Evolutionary conservation across 2,888 invertebrate species (phyloP), one percentile per base, ranked within the genome.

Genomic region (Microctonus hyperodae): DNA sequence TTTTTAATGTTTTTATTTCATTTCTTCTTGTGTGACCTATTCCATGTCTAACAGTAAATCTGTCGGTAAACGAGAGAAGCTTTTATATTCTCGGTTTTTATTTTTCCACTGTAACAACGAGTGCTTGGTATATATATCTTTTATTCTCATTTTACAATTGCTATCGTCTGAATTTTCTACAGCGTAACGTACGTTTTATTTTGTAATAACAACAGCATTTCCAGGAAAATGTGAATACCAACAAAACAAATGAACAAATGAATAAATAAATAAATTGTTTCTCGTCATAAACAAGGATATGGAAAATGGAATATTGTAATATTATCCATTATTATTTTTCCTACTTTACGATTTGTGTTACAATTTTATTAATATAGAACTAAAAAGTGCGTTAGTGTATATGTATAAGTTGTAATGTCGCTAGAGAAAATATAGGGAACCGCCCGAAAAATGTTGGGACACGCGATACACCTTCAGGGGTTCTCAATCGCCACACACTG

Each of bases 391-490:
- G 9, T 16, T 16, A 13, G 25, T 6, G 25, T 6, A 51, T 13
- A 51, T n/a, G 13, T 23, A 51, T 23, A 23, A 9, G 23, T 25
- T 51, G 11, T 11, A 22, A 23, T 25, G 25, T 51, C n/a, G 51
- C 51, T 6, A 51, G 23, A 23, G 20, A 5, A 44, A n/a, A 16
- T n/a, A 37, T n/a, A n/a, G 16, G 44, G 44, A 16, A 44, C 44
- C 44, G 44, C 16, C 16, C 50, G 3, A 35, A 61, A 61, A 51
- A 16, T 22, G 37, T 33, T 61, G 20, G 16, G 61, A 66, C 65
- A 66, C 61, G 61, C 65, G 60, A 66, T 66, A 60, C 60, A 60
- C 60, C 56, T 44, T 10, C 64, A 66, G 68, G 6, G 67, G 67
- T 64, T 69, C 69, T 65, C 69, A 65, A 56, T 31, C 10, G 9